Base-by-base conservation (phyloP, 2,888 invertebrate species). In the Eumacrocentrus americanus region DNA sequence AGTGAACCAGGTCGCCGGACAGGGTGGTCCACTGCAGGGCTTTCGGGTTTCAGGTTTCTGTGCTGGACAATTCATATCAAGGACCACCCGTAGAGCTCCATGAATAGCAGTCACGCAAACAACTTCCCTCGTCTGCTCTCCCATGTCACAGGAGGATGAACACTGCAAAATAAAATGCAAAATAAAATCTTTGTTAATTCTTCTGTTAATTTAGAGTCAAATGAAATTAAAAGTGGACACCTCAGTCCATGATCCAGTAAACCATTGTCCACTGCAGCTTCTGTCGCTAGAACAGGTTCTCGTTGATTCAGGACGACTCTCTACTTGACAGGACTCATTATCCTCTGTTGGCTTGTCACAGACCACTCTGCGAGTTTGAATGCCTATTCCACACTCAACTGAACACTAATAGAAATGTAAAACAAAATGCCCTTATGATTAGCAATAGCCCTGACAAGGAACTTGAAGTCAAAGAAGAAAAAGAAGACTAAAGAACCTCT, bases 211-310 rank as follows among this genome's bases (percentile, higher is more conserved):
- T 38, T 37, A 37, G 22, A 46, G 3, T 11, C 7, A 18, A n/a
- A 20, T 46, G 2, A 46, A n/a, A 46, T 22, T 46, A 11, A 12
- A 38, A 38, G 2, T 14, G 22, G 14, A 14, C 52, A 77, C 78
- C 64, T 70, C 65, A 1, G 86, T 83, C 89, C 91, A 91, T 0
- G 90, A 88, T 34, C 94, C 91, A 5, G 88, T 84, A 75, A 93
- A 95, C 95, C 95, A 95, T 71, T 90, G 87, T 0, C 91, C 90
- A 78, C 72, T 89, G 77, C 90, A 94, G 66, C 85, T 86, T 67
- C 84, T 85, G 61, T 88, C 87, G 25, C 87, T 86, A 3, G 88
- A 84, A 74, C 93, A 93, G 0, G 87, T 84, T 67, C 91, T 85
- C 0, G 87, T 85, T 1, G 85, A 82, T 65, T 87, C 86, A 0